Conservation (phyloP, 1,140 invertebrate genomes). For the Bombus soroeensis region DNA sequence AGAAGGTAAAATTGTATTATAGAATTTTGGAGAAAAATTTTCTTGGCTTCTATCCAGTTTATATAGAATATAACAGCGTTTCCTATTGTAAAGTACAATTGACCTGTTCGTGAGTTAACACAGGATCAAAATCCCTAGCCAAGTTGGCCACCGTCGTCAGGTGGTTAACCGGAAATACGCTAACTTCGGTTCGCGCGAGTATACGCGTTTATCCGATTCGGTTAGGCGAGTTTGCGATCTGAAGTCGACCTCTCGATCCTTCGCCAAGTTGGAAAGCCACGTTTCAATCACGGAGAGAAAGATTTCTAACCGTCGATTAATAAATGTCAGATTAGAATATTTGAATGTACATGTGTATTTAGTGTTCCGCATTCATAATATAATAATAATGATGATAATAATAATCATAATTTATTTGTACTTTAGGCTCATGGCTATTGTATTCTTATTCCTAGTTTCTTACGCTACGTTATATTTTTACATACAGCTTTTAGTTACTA, state of each 20-base stretch:
- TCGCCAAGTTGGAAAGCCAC: not conserved
- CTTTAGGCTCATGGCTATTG: too few relatives aligned
- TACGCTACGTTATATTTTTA: too few relatives aligned
- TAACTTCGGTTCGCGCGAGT: conserved; percentile 35
- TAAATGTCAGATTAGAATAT: not conserved
- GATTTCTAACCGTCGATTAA: not conserved
- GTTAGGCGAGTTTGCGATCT: conserved; percentile 8
- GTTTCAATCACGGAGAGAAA: not conserved
- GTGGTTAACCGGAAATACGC: conserved; percentile 53
- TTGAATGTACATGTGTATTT: not conserved
- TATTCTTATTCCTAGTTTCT: too few relatives aligned
- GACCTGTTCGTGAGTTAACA: not conserved
- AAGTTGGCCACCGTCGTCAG: conserved; percentile 43
- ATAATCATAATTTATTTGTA: too few relatives aligned
- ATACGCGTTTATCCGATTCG: conserved; percentile 35
- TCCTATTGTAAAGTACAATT: not conserved
- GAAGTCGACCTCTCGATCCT: not conserved
- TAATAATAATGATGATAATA: too few relatives aligned
- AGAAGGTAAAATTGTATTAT: too few relatives aligned
- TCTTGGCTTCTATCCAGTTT: not conserved
- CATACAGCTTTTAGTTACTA: too few relatives aligned
- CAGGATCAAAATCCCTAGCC: conserved; percentile 9
- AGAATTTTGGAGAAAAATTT: too few relatives aligned
- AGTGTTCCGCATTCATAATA: too few relatives aligned
- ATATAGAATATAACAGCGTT: not conserved